Evolutionary conservation across 2,888 invertebrate species (phyloP).

Genomic region (Carpatolechia fugitivella): DNA sequence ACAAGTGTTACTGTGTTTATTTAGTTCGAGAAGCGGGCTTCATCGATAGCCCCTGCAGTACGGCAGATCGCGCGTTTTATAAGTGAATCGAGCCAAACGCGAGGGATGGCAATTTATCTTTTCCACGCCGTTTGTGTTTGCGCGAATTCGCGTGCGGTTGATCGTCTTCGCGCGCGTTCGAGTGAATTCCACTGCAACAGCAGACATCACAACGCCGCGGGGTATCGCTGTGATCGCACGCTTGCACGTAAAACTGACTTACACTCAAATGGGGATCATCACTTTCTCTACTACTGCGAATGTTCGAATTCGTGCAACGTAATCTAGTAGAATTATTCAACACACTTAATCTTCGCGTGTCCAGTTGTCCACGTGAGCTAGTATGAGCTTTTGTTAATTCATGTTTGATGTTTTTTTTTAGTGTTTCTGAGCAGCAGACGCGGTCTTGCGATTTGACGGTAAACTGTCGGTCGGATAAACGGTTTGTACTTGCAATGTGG

Average conservation of each 20-base stretch:
- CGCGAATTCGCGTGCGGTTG: neutral
- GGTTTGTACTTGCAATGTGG: constrained; percentile 2
- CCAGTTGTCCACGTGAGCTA: too few species aligned
- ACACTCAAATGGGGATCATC: neutral
- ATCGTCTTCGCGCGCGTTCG: neutral
- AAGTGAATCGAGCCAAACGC: too few species aligned
- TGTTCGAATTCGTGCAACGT: neutral
- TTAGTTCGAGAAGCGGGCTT: too few species aligned
- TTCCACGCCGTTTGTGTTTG: neutral
- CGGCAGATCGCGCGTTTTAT: too few species aligned
- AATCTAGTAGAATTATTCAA: too few species aligned
- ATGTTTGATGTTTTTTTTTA: too few species aligned
- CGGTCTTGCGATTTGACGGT: neutral
- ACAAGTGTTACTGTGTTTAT: too few species aligned
- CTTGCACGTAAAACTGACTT: neutral
- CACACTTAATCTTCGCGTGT: too few species aligned
- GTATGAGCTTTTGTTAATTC: too few species aligned
- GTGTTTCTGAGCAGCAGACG: neutral
- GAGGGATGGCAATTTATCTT: too few species aligned
- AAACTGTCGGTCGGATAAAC: neutral
- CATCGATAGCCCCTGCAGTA: too few species aligned
- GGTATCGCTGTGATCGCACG: neutral
- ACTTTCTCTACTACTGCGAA: neutral
- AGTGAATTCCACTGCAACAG: neutral
- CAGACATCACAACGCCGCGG: neutral